phyloP scores from a whole-genome alignment of 2,113 vertebrate genomes.

The Todiramphus chloris region DNA sequence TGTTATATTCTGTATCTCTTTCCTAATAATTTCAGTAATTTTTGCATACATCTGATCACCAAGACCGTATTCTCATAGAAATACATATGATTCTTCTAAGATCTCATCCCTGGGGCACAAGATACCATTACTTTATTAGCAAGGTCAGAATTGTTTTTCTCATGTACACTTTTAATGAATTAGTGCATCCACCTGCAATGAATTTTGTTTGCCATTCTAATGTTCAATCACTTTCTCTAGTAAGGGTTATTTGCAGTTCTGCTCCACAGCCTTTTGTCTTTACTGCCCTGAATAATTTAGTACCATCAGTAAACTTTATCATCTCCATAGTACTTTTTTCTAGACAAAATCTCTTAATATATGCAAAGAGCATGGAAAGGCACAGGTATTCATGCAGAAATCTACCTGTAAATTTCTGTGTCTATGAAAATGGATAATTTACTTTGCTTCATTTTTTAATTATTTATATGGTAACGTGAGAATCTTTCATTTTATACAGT shows the following conservation, averaged over 20 bases:
- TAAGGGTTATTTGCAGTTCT: not conserved
- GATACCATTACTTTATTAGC: not conserved
- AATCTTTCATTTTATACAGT: not conserved
- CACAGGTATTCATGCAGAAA: not conserved
- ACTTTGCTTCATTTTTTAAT: rapidly evolving
- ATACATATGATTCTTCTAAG: not conserved
- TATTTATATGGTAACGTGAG: not conserved
- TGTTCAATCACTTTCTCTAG: conserved; percentile 8
- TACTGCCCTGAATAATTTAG: conserved; percentile 11
- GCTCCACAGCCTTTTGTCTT: not conserved
- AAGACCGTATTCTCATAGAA: not conserved
- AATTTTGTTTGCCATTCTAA: conserved; percentile 37
- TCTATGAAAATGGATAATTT: not conserved
- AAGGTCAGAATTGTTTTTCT: conserved; percentile 5
- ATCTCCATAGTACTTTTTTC: not conserved
- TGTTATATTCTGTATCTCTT: not conserved
- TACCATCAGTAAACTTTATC: not conserved
- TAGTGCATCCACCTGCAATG: conserved; percentile 4
- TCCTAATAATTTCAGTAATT: not conserved
- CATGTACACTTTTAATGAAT: not conserved
- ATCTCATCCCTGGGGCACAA: not conserved
- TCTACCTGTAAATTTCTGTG: not conserved
- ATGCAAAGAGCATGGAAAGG: not conserved
- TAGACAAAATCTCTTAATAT: not conserved
- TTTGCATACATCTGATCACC: not conserved